Base-by-base conservation (phyloP, 2,113 vertebrate species). In the Ammodytes marinus region DNA sequence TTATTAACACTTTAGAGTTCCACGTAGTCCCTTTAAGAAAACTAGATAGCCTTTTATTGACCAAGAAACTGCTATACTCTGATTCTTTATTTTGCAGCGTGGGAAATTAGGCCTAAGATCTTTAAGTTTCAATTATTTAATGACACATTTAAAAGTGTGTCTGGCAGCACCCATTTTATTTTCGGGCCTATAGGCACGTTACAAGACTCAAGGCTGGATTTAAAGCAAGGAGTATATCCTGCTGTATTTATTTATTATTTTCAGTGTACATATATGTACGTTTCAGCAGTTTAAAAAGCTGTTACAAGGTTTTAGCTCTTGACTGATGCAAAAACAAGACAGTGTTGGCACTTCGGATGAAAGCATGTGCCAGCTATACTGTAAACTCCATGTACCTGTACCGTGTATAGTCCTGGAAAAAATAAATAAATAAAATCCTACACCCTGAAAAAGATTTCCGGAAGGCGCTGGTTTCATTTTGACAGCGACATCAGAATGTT, bases 241-340 rank as follows among this genome's bases (percentile, higher is more conserved):
- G 27, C 7, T 9, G 8, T 60, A 11, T 66, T 66, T 74, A 2
- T 77, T 84, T 69, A 43, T 58, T 76, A 1, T 70, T 84, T 76
- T 63, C 52, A 7, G 5, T 69, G 53, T 40, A 46, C 66, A 75
- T 83, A 73, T 78, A 74, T 86, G 70, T 72, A 43, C 27, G 42
- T 64, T 63, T 5, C 27, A 58, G 15, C 47, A 42, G 67, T 37
- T 12, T 58, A 71, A 73, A 75, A 79, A 40, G 5, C 60, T 75
- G 79, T 70, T 43, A 15, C n/a, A 54, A 47, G 59, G 27, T 27
- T 58, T 79, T 43, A 74, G 78, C 78, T 88, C 50, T 54, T 19
- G 27, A 39, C 50, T 82, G 79, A 83, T 69, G 70, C 74, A 77
- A 86, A 89, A 86, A 89, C 77, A 70, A 79, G 86, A 90, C 82